Evolutionary conservation across 2,888 invertebrate species (phyloP).

Genomic region (Trachelus iudaicus): DNA sequence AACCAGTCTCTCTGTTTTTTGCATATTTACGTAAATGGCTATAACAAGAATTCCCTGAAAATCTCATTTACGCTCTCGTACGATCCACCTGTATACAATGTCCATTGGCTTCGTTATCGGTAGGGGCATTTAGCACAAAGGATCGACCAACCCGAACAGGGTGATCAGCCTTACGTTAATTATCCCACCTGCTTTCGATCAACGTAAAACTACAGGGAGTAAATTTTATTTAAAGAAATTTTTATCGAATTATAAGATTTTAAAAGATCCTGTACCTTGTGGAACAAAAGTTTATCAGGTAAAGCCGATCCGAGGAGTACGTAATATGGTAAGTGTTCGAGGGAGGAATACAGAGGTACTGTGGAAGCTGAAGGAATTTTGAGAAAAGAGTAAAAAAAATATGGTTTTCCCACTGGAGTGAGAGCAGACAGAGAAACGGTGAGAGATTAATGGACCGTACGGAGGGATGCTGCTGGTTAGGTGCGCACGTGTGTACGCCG

Average conservation of each 20-base stretch:
- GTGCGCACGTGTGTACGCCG: constrained; percentile 22
- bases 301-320: too few relatives aligned
- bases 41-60: not conserved
- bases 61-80: not conserved
- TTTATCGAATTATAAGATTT: not conserved
- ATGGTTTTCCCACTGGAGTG: too few relatives aligned
- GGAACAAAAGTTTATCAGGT: not conserved
- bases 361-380: not conserved
- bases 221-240: not conserved
- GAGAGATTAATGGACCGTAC: not conserved
- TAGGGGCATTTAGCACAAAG: not conserved
- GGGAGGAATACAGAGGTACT: not conserved
- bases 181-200: not conserved
- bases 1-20: not conserved
- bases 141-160: not conserved
- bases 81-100: not conserved
- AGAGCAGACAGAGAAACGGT: not conserved
- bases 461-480: constrained; percentile 2
- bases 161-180: too few relatives aligned
- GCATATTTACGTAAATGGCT: not conserved
- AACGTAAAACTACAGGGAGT: not conserved
- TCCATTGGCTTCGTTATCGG: not conserved
- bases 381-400: not conserved
- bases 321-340: not conserved
- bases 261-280: not conserved